Base-by-base conservation (phyloP, 2,888 invertebrate genomes). In the Drosophila koepferae region DNA sequence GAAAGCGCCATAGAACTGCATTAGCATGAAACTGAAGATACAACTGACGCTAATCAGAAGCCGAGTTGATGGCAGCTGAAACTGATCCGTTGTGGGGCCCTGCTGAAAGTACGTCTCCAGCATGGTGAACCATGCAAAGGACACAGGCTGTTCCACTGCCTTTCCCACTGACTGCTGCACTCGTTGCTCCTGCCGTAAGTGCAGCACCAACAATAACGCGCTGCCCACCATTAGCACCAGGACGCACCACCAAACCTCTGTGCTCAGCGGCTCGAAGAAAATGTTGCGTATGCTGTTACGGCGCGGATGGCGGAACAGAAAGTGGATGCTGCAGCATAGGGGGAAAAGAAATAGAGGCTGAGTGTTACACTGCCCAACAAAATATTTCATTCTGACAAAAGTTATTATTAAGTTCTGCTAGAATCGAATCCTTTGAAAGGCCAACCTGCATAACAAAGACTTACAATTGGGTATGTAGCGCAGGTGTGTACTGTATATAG, bases 1-100 rank as follows among this genome's bases (percentile, higher is more conserved):
- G 66, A 89, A 92, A 62, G 92, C 92, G 7, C 89, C 89, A 72
- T 92, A 92, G 73, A 92, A 92, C 73, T 92, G 92, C 87, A 91
- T 84, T 65, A 92, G 69, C 72, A 92, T 79, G 63, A 92, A 87
- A 66, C 92, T 86, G 69, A 92, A 92, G 8, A 90, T 44, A 65
- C 91, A 88, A 59, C 83, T 80, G 48, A 86, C 78, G 64, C 81
- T 78, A 65, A 92, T 83, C 49, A 91, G 78, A 20, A 88, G 55
- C 9, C 92, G 89, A 54, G 92, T 92, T 46, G 92, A 92, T 6
- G 80, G 72, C 23, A 85, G 70, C 10, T 65, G 80, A 46, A 92
- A 92, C 23, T 87, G 60, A 44, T 82, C 78, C 28, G 79, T 75
- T 41, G 82, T 71, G 0, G 92, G 92, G 8, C 92, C 92, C 72